Base-by-base conservation (phyloP, 1,140 invertebrate genomes). In the Calosoma granatense region DNA sequence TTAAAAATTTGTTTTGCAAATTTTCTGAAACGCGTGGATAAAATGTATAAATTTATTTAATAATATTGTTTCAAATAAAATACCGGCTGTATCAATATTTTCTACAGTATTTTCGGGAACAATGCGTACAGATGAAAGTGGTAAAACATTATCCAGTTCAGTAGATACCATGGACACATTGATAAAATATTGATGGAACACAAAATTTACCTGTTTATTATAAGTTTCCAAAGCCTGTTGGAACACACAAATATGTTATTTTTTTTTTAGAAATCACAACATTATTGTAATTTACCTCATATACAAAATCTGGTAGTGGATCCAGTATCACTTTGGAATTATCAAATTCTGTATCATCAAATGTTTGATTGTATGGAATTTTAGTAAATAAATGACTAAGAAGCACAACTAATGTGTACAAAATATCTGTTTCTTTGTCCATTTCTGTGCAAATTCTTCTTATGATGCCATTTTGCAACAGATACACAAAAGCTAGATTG, bases 161-260 rank as follows among this genome's bases (percentile, higher is more conserved):
- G 6, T 20, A 2, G 41, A 53, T 39, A 53, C 23, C 14, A 12
- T 39, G 3, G 56, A 51, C 39, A 57, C 30, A 41, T 36, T 57
- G 15, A 53, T n/a, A 21, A 36, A 57, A 53, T 53, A 57, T 57
- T 57, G 51, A 43, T 54, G 22, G 39, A 57, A 57, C 6, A 57
- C 19, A 54, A 19, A 36, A 41, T 54, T 39, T 6, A 57, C 56
- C 54, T 57, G 22, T 12, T 39, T n/a, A 17, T 57, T 57, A 53
- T 57, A 57, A 1, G 41, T 41, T 41, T 53, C 2, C 6, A 57
- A 20, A 21, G 23, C 20, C 56, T 57, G 6, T 47, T 47, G 4
- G 17, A 11, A 47, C 17, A 47, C 15, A 11, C 17, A 11, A 17
- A 47, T 47, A 47, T 47, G 17, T 9, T 36, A 36, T 36, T 9